These are phyloP conservation scores for Conomelus anceps DNA, from an alignment of 2,888 invertebrate genomes.

Conservation along the genomic window DNA sequence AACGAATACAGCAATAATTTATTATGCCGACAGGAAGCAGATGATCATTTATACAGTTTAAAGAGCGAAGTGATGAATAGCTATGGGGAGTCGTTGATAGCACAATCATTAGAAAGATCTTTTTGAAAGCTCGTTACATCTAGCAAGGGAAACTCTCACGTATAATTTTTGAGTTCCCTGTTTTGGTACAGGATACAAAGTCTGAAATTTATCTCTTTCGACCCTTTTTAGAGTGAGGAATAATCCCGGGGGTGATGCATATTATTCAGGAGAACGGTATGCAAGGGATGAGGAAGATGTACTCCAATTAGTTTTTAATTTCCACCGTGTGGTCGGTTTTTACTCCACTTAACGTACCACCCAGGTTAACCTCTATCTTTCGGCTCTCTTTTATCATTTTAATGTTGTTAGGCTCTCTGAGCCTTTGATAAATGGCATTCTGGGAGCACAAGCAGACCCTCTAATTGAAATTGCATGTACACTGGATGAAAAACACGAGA, in stretches of 20 bases:
- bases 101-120: neutral
- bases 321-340: conserved; percentile 22
- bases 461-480: conserved; percentile 25
- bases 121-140: neutral
- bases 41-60: neutral
- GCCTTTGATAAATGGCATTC: conserved; percentile 21
- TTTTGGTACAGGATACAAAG: neutral
- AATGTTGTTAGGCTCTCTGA: conserved; percentile 19
- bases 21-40: too few species aligned
- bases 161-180: neutral
- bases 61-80: neutral
- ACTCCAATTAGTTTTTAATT: conserved; percentile 25
- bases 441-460: conserved; percentile 4
- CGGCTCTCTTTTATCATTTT: conserved; percentile 26
- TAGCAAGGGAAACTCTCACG: neutral
- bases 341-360: conserved; percentile 20
- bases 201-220: neutral
- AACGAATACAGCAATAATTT: too few species aligned
- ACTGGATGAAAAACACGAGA: neutral
- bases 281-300: neutral
- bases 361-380: neutral
- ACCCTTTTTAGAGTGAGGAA: neutral
- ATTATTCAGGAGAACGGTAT: neutral
- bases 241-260: neutral
- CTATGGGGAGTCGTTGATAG: neutral